Evolutionary conservation across 2,797 vertebrate species (phyloP), one percentile per base, ranked within the genome.

Genomic region (Adelosebastes latens): DNA sequence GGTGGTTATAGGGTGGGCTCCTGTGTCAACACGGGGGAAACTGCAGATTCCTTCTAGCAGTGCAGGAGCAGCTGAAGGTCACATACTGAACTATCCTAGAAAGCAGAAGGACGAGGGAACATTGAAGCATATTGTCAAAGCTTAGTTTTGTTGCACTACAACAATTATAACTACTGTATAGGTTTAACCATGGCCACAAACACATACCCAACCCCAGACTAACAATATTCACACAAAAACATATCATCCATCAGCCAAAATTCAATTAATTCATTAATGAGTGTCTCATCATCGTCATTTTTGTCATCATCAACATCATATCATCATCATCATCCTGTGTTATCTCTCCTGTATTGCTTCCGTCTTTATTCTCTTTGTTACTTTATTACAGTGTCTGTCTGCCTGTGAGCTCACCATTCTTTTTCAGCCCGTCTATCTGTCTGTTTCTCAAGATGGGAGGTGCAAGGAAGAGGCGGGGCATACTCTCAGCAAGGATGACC

Each of bases 401-500:
- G 83, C 76, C 34, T 42, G 77, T 68, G 77, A 86, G 84, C 73
- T 80, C 42, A 70, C 55, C 78, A 70, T 46, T 87, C 85, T 82
- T 88, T 85, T 81, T 75, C 32, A 77, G 82, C 81, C 72, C 65
- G 67, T 90, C 76, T 87, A 52, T 82, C 82, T 86, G 70, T 86
- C 71, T 58, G 29, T 83, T 85, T 88, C 70, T 86, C 60, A 80
- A 89, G 82, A 91, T 76, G 73, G 69, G 81, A 87, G 85, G 86
- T 76, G 82, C 42, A 72, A 84, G 74, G 25, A 84, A 79, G 80
- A 86, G 90, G 89, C 34, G 72, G 82, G 85, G 75, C 72, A 49
- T 36, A 74, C 36, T 82, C 89, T 90, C 86, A 87, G 87, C 87
- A 82, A 89, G 83, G 71, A 93, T 94, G 92, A 95, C 95, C 95